Evolutionary conservation across 2,888 invertebrate species (phyloP).

Genomic region (Ophioninae sp.): DNA sequence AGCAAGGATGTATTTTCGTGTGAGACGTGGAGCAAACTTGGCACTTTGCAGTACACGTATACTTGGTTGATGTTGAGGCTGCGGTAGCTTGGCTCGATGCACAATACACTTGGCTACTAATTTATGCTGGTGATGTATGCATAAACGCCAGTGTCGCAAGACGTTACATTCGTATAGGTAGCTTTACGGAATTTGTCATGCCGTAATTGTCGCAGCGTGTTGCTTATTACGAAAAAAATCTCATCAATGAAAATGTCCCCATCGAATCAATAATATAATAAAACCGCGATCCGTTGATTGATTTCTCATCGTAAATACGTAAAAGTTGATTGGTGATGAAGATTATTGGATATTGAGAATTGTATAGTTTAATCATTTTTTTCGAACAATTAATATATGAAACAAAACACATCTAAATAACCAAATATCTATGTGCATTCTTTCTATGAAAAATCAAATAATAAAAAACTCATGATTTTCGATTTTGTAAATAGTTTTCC

Average conservation of each 20-base stretch:
- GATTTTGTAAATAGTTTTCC: too few species aligned
- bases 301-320: too few species aligned
- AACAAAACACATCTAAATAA: too few species aligned
- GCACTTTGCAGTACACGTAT: neutral
- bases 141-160: neutral
- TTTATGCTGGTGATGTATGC: neutral
- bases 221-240: neutral
- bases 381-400: too few species aligned
- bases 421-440: too few species aligned
- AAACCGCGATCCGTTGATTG: too few species aligned
- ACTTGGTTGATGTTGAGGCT: neutral
- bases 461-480: too few species aligned
- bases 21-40: conserved; percentile 10
- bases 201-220: neutral
- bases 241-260: neutral
- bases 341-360: too few species aligned
- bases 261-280: too few species aligned
- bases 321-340: too few species aligned
- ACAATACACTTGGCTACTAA: conserved; percentile 6
- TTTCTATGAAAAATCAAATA: too few species aligned
- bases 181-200: neutral
- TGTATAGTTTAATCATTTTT: too few species aligned
- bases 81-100: conserved; percentile 7
- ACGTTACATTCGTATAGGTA: neutral
- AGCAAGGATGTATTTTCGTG: conserved; percentile 30